Evolutionary conservation across 2,797 vertebrate species (phyloP).

Genomic region (Sardinella longiceps): DNA sequence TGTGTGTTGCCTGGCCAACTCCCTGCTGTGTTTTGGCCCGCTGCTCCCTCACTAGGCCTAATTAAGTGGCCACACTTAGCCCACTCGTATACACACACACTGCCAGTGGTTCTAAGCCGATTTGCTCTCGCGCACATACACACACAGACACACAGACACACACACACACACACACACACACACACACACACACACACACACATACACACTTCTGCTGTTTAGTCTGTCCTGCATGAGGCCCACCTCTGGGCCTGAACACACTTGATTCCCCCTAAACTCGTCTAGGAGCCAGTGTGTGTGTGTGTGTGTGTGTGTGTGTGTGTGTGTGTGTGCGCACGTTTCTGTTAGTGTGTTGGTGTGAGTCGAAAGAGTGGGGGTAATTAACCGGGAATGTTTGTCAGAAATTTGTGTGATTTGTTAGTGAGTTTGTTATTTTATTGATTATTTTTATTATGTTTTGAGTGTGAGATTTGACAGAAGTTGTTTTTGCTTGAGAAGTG

Average conservation of each 20-base stretch:
- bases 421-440: not conserved
- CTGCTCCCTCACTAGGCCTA: not conserved
- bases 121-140: not conserved
- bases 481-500: not conserved
- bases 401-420: not conserved
- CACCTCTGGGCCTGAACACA: too few relatives aligned
- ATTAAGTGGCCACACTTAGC: not conserved
- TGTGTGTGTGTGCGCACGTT: too few relatives aligned
- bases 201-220: not conserved
- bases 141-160: not conserved
- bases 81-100: too few relatives aligned
- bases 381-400: not conserved
- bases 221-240: not conserved
- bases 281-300: too few relatives aligned
- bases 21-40: not conserved
- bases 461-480: not conserved
- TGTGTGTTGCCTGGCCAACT: not conserved
- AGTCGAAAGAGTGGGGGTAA: too few relatives aligned
- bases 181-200: not conserved
- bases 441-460: not conserved
- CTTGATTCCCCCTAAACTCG: too few relatives aligned
- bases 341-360: too few relatives aligned
- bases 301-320: too few relatives aligned
- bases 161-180: not conserved
- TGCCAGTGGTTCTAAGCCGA: conserved; percentile 20